Evolutionary conservation across 2,797 vertebrate species (phyloP).

Genomic region (Dallia pectoralis): DNA sequence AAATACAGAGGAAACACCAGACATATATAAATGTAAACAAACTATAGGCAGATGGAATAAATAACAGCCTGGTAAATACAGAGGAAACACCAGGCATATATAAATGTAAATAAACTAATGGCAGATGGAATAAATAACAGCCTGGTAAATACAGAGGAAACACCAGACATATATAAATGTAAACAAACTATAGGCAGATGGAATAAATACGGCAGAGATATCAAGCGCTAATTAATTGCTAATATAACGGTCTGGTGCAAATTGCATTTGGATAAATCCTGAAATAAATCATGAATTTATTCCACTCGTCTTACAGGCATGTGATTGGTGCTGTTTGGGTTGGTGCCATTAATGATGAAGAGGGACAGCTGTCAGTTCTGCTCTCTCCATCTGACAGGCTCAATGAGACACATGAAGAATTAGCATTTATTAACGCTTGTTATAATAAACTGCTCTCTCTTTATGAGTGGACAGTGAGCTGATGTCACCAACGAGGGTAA

Average conservation of each 20-base stretch:
- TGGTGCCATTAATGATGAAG: constrained; percentile 17
- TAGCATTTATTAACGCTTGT: constrained; percentile 73
- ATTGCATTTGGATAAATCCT: constrained; percentile 61
- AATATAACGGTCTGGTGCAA: constrained; percentile 60
- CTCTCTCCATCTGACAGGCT: constrained; percentile 42
- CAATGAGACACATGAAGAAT: constrained; percentile 73
- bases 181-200: constrained; percentile 15
- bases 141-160: constrained; percentile 62
- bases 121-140: constrained; percentile 45
- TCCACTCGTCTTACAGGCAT: constrained; percentile 59
- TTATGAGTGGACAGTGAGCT: constrained; percentile 34
- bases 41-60: not conserved
- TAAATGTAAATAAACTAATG: constrained; percentile 25
- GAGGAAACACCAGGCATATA: constrained; percentile 40
- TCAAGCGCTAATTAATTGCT: constrained; percentile 64
- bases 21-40: constrained; percentile 28
- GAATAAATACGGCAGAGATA: constrained; percentile 52
- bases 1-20: no score
- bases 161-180: constrained; percentile 51
- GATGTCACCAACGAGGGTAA: no score
- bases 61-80: constrained; percentile 64
- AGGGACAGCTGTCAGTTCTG: constrained; percentile 53
- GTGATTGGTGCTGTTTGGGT: constrained; percentile 55
- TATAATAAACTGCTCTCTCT: constrained; percentile 68
- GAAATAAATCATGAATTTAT: constrained; percentile 76